These are phyloP conservation scores for Nerophis lumbriciformis DNA, from an alignment of 2,113 vertebrate genomes.

Conservation along the genomic window DNA sequence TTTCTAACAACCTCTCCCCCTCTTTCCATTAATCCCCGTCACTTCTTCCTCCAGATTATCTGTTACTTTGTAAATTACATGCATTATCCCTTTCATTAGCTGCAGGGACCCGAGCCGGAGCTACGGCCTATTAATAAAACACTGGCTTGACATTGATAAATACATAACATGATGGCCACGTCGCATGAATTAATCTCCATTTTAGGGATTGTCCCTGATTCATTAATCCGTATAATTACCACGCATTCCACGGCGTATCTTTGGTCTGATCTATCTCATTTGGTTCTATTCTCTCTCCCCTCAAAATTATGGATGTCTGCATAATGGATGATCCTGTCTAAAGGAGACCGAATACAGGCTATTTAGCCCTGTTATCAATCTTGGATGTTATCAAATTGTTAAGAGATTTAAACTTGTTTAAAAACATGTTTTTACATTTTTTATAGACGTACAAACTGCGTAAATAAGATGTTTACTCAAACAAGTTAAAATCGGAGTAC, in stretches of 20 bases:
- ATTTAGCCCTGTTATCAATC: conserved; percentile 55
- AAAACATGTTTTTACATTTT: conserved; percentile 6
- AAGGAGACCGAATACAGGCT: conserved; percentile 47
- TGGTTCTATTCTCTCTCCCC: conserved; percentile 23
- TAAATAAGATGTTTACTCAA: conserved; percentile 7
- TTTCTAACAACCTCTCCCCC: conserved; percentile 14
- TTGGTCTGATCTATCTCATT: conserved; percentile 44
- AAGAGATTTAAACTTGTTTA: neutral
- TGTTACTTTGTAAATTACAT: conserved; percentile 59
- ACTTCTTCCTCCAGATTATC: conserved; percentile 47
- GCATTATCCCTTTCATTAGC: conserved; percentile 57
- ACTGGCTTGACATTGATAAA: conserved; percentile 67
- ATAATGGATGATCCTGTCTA: conserved; percentile 64
- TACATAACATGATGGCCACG: conserved; percentile 54
- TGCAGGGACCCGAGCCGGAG: conserved; percentile 37
- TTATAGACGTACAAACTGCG: conserved; percentile 17
- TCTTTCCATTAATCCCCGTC: conserved; percentile 39
- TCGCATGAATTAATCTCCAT: conserved; percentile 63
- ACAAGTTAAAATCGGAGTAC: conserved; percentile 12
- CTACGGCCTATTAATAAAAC: conserved; percentile 61
- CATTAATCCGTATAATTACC: conserved; percentile 64
- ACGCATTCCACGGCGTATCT: conserved; percentile 55
- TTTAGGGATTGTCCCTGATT: conserved; percentile 53
- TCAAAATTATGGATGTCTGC: conserved; percentile 50
- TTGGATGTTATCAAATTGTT: conserved; percentile 56